Percentiles rank a stretch among this genome's conserved stretches.
Conservation (phyloP, 1,140 invertebrate genomes). For the Eubasilissa regina region DNA sequence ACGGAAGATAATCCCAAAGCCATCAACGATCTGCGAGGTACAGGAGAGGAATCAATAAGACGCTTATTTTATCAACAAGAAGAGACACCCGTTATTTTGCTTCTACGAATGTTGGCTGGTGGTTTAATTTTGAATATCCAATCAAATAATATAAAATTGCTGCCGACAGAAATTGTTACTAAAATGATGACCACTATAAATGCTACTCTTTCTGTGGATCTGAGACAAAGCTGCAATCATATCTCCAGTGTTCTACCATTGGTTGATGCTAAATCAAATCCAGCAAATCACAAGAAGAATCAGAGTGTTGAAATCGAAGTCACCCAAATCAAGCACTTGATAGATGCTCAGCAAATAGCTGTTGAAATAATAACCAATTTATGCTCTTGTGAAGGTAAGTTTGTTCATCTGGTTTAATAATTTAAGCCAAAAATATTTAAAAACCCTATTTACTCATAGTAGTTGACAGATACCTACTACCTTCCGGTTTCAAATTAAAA, state of each 20-base stretch:
- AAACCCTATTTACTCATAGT: too few species aligned
- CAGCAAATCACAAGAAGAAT: constrained; percentile 62
- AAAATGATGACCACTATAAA: constrained; percentile 69
- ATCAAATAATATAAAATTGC: constrained; percentile 64
- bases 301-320: constrained; percentile 65
- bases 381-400: constrained; percentile 76
- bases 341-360: constrained; percentile 78
- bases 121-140: constrained; percentile 73
- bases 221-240: constrained; percentile 67
- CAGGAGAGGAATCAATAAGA: constrained; percentile 68
- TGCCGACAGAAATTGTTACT: constrained; percentile 64
- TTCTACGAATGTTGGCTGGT: constrained; percentile 73
- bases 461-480: too few species aligned
- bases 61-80: constrained; percentile 68
- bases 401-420: too few species aligned
- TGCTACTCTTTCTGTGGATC: constrained; percentile 68
- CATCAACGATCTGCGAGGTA: constrained; percentile 69
- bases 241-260: constrained; percentile 71
- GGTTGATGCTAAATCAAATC: constrained; percentile 60
- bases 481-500: too few species aligned
- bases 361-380: constrained; percentile 82
- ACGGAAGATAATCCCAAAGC: constrained; percentile 78
- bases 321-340: constrained; percentile 69
- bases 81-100: constrained; percentile 66
- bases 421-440: too few species aligned